Conservation (phyloP, 1,140 invertebrate genomes). For the Drosophila nannoptera region DNA sequence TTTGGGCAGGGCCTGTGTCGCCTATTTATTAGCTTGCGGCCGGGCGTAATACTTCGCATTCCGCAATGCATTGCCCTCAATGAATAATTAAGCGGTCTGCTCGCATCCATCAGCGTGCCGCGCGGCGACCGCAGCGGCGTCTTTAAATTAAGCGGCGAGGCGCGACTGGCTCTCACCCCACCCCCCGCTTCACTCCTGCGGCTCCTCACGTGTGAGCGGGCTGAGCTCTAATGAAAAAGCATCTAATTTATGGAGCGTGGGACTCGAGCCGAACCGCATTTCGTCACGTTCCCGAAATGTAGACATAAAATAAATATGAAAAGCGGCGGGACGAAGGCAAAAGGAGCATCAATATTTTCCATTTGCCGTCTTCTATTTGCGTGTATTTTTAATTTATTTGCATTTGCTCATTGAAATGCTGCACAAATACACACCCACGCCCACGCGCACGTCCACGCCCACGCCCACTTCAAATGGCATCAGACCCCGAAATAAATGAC, state of each 20-base stretch:
- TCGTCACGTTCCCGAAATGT: constrained; percentile 61
- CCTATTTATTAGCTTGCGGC: constrained; percentile 65
- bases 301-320: constrained; percentile 42
- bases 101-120: constrained; percentile 57
- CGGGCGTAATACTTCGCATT: constrained; percentile 45
- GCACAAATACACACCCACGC: constrained; percentile 54
- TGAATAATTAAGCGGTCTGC: constrained; percentile 76
- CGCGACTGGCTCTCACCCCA: constrained; percentile 41
- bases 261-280: constrained; percentile 44
- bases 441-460: constrained; percentile 16
- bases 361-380: constrained; percentile 49
- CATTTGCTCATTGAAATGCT: constrained; percentile 77
- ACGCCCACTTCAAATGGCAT: constrained; percentile 51
- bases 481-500: constrained; percentile 67
- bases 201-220: constrained; percentile 20
- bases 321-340: constrained; percentile 1
- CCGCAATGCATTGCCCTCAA: constrained; percentile 74
- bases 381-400: constrained; percentile 75
- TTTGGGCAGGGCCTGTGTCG: constrained; percentile 36
- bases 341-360: constrained; percentile 72
- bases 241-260: constrained; percentile 71
- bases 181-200: constrained; percentile 30
- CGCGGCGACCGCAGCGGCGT: constrained; percentile 40
- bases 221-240: constrained; percentile 46
- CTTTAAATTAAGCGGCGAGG: constrained; percentile 41